These are phyloP conservation scores for Contarinia nasturtii DNA, from an alignment of 1,140 invertebrate species.

Conservation along the genomic window DNA sequence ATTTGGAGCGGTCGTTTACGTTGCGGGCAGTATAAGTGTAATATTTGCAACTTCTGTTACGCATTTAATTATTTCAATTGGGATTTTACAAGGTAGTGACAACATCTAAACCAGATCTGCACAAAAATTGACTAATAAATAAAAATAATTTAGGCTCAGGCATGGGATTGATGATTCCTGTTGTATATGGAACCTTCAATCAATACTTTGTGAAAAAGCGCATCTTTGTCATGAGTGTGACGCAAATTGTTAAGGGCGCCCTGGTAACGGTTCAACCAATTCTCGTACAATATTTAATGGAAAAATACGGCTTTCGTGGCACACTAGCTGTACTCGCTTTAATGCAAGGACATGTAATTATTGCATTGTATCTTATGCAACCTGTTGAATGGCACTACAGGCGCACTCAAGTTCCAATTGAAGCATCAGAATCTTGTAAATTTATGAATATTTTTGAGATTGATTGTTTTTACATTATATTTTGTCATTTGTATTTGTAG, in stretches of 20 bases:
- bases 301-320: slow-evolving; percentile 36
- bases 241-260: slow-evolving; percentile 33
- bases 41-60: slow-evolving; percentile 30
- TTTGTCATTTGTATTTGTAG: too few species aligned
- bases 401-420: slow-evolving; percentile 9
- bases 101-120: background rate
- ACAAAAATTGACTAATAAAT: background rate
- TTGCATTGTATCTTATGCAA: slow-evolving; percentile 39
- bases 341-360: slow-evolving; percentile 37
- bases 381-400: slow-evolving; percentile 48
- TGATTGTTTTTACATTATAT: too few species aligned
- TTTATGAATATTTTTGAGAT: too few species aligned
- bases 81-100: slow-evolving; percentile 31
- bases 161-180: slow-evolving; percentile 35
- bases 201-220: slow-evolving; percentile 34
- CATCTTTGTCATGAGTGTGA: slow-evolving; percentile 35
- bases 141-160: slow-evolving; percentile 23
- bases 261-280: slow-evolving; percentile 35
- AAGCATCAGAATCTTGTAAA: too few species aligned
- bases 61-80: slow-evolving; percentile 32
- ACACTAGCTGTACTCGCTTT: slow-evolving; percentile 37
- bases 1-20: slow-evolving; percentile 30
- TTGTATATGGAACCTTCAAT: slow-evolving; percentile 34
- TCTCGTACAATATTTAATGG: slow-evolving; percentile 27
- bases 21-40: slow-evolving; percentile 28